These are phyloP conservation scores for Dasypus novemcinctus DNA, from an alignment of 2,113 vertebrate genomes.

Conservation along the genomic window DNA sequence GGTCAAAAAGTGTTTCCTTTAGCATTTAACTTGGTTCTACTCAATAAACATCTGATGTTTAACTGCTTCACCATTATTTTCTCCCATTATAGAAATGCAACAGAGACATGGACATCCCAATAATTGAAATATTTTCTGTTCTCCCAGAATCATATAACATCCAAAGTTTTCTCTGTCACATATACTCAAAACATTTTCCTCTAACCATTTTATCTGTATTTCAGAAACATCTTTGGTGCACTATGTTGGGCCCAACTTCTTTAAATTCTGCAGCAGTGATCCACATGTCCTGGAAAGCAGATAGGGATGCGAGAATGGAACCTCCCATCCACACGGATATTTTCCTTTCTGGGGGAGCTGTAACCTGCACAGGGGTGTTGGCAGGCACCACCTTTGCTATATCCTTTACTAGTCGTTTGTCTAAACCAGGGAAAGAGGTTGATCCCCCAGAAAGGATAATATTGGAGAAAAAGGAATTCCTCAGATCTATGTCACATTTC, in stretches of 20 bases:
- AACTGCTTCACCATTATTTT: background rate
- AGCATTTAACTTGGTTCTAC: conserved; percentile 28
- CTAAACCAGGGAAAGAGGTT: conserved; percentile 72
- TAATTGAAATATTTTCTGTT: conserved; percentile 42
- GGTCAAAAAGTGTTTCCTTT: background rate
- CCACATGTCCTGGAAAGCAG: conserved; percentile 74
- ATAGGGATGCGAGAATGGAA: conserved; percentile 77
- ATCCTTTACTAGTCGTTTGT: conserved; percentile 71
- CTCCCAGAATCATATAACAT: conserved; percentile 27
- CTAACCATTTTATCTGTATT: conserved; percentile 15
- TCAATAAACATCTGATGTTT: background rate
- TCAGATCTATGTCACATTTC: conserved; percentile 69
- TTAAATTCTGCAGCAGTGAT: conserved; percentile 71
- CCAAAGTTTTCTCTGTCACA: conserved; percentile 22
- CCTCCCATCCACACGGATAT: conserved; percentile 72
- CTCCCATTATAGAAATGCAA: conserved; percentile 11
- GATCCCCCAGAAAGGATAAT: conserved; percentile 79
- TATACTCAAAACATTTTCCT: conserved; percentile 12
- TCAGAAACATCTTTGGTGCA: conserved; percentile 77
- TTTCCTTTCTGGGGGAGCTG: conserved; percentile 61
- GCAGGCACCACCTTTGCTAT: conserved; percentile 52
- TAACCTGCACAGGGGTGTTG: conserved; percentile 65
- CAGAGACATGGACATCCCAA: background rate
- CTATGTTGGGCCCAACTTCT: conserved; percentile 69
- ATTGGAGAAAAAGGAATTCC: conserved; percentile 68